Conservation (phyloP, 64 coral and sea anemone species). For the Montipora efflorescens region DNA sequence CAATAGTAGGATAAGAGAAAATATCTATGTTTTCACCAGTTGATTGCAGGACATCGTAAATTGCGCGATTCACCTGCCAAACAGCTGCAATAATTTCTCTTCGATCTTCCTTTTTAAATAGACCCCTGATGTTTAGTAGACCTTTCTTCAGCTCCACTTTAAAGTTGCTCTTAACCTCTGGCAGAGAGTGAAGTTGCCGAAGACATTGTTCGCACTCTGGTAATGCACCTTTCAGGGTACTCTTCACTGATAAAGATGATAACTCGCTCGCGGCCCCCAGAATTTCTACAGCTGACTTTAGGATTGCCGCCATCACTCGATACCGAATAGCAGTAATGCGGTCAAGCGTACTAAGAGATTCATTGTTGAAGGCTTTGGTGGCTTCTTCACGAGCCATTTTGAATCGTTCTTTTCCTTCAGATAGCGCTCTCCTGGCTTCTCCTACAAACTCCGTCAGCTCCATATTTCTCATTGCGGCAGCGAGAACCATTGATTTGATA, state of each 20-base stretch:
- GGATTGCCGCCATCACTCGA: conserved; percentile 51
- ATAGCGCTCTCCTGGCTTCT: too few species aligned
- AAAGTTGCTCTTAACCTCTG: conserved; percentile 26
- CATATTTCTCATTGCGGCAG: too few species aligned
- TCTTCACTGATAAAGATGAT: not conserved
- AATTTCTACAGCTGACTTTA: not conserved
- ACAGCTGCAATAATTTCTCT: conserved; percentile 27
- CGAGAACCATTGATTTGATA: too few species aligned
- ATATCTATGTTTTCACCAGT: not conserved
- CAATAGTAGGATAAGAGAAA: conserved; percentile 2
- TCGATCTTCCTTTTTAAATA: conserved; percentile 1
- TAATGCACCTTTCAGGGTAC: not conserved
- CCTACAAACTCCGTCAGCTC: too few species aligned
- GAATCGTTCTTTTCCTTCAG: conserved; percentile 44
- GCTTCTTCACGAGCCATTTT: conserved; percentile 31
- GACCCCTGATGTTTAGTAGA: not conserved
- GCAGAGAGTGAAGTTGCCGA: conserved; percentile 37
- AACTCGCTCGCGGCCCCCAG: too few species aligned
- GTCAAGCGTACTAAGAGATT: conserved; percentile 31
- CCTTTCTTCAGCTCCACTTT: conserved; percentile 3
- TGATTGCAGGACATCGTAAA: not conserved
- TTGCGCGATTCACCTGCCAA: conserved; percentile 9
- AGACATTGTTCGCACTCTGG: conserved; percentile 52
- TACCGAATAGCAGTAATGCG: conserved; percentile 48
- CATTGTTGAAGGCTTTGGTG: conserved; percentile 67